Base-by-base conservation (phyloP, 1,140 invertebrate species). In the Drosophila mojavensis region DNA sequence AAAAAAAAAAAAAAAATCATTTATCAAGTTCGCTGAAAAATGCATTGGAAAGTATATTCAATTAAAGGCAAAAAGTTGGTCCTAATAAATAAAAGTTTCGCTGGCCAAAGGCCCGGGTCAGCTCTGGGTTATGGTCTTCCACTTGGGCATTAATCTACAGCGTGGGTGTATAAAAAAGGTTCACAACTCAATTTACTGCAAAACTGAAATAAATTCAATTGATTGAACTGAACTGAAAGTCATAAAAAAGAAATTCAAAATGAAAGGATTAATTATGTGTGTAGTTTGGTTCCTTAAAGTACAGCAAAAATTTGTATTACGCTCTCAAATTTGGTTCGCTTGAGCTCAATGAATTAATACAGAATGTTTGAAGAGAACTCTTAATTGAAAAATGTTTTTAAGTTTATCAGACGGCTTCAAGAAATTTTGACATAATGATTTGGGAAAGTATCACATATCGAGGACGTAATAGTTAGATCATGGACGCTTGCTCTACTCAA, bases 1-100 rank as follows among this genome's bases (percentile, higher is more conserved):
- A 15, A 62, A 47, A 7, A 30, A 33, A 75, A 75, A 56, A 45
- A 45, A 47, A 17, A 81, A 81, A 82, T 79, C 84, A 83, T 88
- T 83, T 81, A 78, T 85, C 82, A 85, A 85, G 82, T 73, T 56
- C 41, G 48, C 15, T 59, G 63, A 58, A 58, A 83, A 83, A 77
- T 76, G 70, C 84, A 50, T 26, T 73, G 54, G 47, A 76, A 79
- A 79, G 65, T 81, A 62, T 82, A 82, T 86, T 88, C 83, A 89
- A 88, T 88, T 88, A 88, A 88, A 80, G 56, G 63, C 68, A 39
- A 75, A 88, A 89, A 83, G 56, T 88, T 79, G 72, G 75, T 61
- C 77, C 80, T 79, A 86, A 88, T 82, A 88, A 86, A 88, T 79
- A 89, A 80, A 88, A 89, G 67, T 76, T 41, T 9, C 43, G 17